Percentiles rank a stretch among this genome's conserved stretches.
phyloP scores from a whole-genome alignment of 92 coral and sea anemone species.

The Pocillopora grandis region DNA sequence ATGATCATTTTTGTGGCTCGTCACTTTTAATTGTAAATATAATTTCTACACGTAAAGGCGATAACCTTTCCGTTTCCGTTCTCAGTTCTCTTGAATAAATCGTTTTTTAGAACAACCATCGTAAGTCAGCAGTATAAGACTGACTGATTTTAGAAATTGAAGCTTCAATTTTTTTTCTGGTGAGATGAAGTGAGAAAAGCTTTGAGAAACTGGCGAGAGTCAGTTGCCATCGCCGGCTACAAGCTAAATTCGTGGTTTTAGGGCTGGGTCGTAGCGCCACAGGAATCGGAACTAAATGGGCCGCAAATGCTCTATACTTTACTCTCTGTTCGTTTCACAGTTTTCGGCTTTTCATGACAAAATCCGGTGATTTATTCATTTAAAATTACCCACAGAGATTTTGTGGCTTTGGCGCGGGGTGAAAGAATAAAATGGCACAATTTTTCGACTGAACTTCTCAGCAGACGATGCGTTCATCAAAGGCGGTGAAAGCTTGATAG shows the following conservation, averaged over 20 bases:
- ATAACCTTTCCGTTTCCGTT: background rate
- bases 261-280: conserved; percentile 17
- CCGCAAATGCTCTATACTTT: conserved; percentile 2
- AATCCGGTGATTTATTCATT: background rate
- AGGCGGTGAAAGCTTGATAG: background rate
- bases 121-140: background rate
- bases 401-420: background rate
- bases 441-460: no score
- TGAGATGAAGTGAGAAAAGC: background rate
- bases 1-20: conserved; percentile 6
- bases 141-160: background rate
- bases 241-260: background rate
- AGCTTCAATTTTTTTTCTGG: background rate
- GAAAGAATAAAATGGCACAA: no score
- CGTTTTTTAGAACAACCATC: background rate
- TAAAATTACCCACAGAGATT: background rate
- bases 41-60: conserved; percentile 6
- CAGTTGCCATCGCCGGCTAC: background rate
- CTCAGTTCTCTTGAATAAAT: background rate
- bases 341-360: background rate
- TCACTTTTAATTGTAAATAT: background rate
- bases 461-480: no score
- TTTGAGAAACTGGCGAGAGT: background rate
- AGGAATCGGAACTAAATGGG: conserved; percentile 23
- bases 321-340: background rate